Conservation (phyloP, 1,140 invertebrate genomes). For the Galleria mellonella region DNA sequence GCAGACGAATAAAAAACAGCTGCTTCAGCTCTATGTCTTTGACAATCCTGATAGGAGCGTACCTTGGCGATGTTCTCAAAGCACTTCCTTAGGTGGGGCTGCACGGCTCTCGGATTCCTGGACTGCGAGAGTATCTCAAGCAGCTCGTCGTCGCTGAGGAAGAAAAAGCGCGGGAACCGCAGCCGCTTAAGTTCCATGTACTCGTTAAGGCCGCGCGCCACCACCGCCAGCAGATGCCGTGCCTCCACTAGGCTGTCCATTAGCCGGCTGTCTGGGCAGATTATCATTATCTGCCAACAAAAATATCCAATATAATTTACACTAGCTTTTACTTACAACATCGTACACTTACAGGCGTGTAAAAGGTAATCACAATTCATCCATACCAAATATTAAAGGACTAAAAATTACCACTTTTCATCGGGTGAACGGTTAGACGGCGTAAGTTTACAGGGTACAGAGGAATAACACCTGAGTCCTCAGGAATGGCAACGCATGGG, state of each 20-base stretch:
- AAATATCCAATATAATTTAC: background rate
- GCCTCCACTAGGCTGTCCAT: conserved; percentile 82
- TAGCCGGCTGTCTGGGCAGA: conserved; percentile 76
- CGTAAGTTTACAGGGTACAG: no score
- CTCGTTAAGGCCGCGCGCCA: conserved; percentile 83
- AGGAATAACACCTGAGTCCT: no score
- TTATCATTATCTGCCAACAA: conserved; percentile 73
- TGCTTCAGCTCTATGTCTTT: conserved; percentile 85
- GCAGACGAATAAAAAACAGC: conserved; percentile 85
- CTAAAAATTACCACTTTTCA: no score
- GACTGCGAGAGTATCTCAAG: conserved; percentile 85
- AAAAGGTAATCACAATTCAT: no score
- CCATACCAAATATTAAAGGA: no score
- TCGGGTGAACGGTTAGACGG: no score
- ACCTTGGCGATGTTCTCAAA: conserved; percentile 86
- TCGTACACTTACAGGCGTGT: no score
- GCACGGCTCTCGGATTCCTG: conserved; percentile 83
- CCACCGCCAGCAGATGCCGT: conserved; percentile 79
- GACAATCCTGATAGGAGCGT: no score
- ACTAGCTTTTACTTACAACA: no score
- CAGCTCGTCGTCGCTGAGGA: conserved; percentile 86
- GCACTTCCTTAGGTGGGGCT: conserved; percentile 86
- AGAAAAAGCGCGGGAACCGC: conserved; percentile 84
- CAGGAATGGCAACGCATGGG: no score
- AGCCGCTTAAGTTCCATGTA: conserved; percentile 84